Evolutionary conservation across 2,888 invertebrate species (phyloP), one percentile per base, ranked within the genome.

Genomic region (Tillus elongatus): DNA sequence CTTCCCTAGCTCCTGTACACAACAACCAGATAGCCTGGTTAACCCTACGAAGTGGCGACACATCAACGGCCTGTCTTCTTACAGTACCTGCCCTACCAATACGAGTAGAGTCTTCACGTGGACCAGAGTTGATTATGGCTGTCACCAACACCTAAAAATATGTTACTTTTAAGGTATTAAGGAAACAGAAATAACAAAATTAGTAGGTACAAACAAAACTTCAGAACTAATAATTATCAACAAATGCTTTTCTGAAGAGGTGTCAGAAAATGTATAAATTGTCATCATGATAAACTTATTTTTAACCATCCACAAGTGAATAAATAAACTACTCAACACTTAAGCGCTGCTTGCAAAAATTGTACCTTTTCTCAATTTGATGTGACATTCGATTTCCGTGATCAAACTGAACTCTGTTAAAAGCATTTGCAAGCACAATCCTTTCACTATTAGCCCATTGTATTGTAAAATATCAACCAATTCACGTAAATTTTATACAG

Each of bases 11-110:
- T 47, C 98, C 98, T 35, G 97, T 98, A 71, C 97, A 97, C 61
- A 99, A 69, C 60, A 99, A 74, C 96, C 96, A 99, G 67, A 99
- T 96, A 34, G 98, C 98, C 75, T 97, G 97, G 74, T 98, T 99
- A 11, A 98, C 98, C 63, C 98, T 81, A 53, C 98, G 79, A 54
- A 99, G 75, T 9, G 98, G 98, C 8, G 97, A 97, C 41, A 98
- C 98, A 62, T 98, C 98, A 50, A 98, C 98, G 54, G 98, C 98
- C 66, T 98, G 98, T 69, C 98, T 82, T 66, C 98, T 82, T n/a
- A 99, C 98, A 2, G 98, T 99, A 77, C 98, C 98, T 47, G 97
- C 97, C 61, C 98, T 89, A 69, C 98, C 98, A 61, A 98, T 99
- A 77, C 98, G 89, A 39, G 98, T 99, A 1, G 97, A 97, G 66